Percentiles rank a stretch among this genome's conserved stretches.
Evolutionary conservation across 2,888 invertebrate genomes (phyloP).

Genomic region (Gordius sp.): DNA sequence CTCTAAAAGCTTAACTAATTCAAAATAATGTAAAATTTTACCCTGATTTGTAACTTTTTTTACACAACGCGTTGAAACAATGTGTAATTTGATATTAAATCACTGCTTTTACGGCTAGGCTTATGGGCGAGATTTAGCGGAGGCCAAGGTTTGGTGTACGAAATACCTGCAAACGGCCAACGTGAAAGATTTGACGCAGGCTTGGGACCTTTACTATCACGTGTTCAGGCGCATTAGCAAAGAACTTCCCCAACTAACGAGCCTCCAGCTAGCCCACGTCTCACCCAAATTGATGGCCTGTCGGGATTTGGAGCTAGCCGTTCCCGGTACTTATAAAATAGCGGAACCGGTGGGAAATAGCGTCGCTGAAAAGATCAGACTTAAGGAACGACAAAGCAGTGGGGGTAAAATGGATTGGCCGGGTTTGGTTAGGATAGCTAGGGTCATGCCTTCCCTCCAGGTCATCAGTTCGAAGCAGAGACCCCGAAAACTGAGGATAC

Average conservation of each 20-base stretch:
- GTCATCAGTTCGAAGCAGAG: slow-evolving; percentile 93
- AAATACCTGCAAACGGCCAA: slow-evolving; percentile 55
- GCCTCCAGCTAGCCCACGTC: slow-evolving; percentile 49
- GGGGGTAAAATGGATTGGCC: not conserved
- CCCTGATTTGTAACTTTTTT: too few species aligned
- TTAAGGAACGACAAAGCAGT: not conserved
- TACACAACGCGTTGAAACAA: too few species aligned
- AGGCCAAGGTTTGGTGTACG: slow-evolving; percentile 82
- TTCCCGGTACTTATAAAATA: slow-evolving; percentile 88
- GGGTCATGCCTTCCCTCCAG: slow-evolving; percentile 65
- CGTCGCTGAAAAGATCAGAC: not conserved
- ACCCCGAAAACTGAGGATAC: slow-evolving; percentile 69
- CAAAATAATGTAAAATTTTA: too few species aligned
- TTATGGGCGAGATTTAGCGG: slow-evolving; percentile 68
- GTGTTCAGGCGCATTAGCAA: slow-evolving; percentile 83
- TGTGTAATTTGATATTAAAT: slow-evolving; percentile 13
- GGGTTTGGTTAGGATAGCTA: slow-evolving; percentile 30
- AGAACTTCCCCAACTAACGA: slow-evolving; percentile 45
- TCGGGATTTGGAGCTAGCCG: slow-evolving; percentile 71
- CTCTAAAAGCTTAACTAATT: too few species aligned
- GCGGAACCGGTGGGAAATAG: slow-evolving; percentile 39
- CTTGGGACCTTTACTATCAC: slow-evolving; percentile 97
- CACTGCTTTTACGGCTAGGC: slow-evolving; percentile 34
- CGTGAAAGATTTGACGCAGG: slow-evolving; percentile 72
- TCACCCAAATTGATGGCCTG: slow-evolving; percentile 65